A percentile compares a stretch with the other conserved stretches of the same genome.
phyloP scores from a whole-genome alignment of 2,797 vertebrate genomes.

The Molothrus aeneus region DNA sequence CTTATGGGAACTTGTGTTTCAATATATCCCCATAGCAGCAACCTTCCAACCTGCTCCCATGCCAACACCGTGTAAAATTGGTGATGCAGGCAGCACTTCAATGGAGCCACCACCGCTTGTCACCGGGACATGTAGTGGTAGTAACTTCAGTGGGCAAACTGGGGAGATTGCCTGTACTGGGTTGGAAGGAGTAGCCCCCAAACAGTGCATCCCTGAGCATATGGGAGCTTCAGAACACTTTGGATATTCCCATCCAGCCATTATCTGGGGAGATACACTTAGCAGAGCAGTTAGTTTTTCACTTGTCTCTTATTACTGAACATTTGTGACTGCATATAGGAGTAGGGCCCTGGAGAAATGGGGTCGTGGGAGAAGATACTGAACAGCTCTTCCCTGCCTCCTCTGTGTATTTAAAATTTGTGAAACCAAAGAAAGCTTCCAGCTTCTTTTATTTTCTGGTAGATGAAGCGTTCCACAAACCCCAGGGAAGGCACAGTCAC shows the following conservation, averaged over 20 bases:
- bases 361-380: background rate
- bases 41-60: background rate
- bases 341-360: background rate
- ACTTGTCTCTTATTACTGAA: background rate
- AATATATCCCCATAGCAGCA: background rate
- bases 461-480: rapidly evolving
- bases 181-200: background rate
- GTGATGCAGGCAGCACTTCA: background rate
- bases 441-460: background rate
- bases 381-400: background rate
- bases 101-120: rapidly evolving
- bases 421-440: background rate
- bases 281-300: background rate
- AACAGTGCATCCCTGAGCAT: background rate
- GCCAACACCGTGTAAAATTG: rapidly evolving
- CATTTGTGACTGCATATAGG: background rate
- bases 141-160: background rate
- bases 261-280: background rate
- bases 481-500: background rate
- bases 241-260: background rate
- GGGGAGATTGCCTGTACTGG: background rate
- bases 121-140: background rate
- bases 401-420: background rate
- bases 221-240: background rate
- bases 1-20: background rate